Evolutionary conservation across 2,113 vertebrate species (phyloP).

Genomic region (Tichodroma muraria): DNA sequence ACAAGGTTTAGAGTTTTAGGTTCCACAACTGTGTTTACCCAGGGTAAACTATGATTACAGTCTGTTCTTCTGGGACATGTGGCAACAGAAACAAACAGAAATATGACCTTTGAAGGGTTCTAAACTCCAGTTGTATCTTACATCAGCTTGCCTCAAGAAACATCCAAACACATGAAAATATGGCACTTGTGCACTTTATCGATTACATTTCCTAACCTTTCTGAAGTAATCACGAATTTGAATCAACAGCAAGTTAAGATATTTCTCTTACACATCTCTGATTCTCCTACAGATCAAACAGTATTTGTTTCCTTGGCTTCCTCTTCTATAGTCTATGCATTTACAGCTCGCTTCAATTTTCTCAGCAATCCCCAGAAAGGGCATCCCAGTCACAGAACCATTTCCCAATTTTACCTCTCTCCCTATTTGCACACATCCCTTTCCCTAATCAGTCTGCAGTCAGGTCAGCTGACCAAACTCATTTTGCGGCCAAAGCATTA

Average conservation of each 20-base stretch:
- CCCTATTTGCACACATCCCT: neutral
- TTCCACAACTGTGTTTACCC: neutral
- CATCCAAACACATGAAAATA: neutral
- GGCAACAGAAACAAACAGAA: slow-evolving; percentile 27
- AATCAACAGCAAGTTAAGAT: neutral
- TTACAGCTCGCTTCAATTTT: neutral
- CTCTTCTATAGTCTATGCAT: neutral
- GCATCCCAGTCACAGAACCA: neutral
- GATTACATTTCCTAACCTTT: neutral
- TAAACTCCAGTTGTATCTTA: neutral
- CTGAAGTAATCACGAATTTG: neutral
- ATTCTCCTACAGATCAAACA: neutral
- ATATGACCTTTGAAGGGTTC: slow-evolving; percentile 28
- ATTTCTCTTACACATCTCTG: neutral
- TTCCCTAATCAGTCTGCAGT: neutral
- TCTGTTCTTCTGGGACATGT: neutral
- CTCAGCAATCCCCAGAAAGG: neutral
- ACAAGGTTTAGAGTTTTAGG: neutral
- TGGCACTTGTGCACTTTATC: fast-evolving
- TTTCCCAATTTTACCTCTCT: neutral
- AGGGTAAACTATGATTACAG: neutral
- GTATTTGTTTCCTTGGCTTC: neutral
- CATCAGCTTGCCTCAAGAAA: slow-evolving; percentile 23
- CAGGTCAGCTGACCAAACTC: neutral
- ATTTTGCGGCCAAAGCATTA: neutral